Conservation (phyloP, 2,113 vertebrate species). For the Perca schrenkii region DNA sequence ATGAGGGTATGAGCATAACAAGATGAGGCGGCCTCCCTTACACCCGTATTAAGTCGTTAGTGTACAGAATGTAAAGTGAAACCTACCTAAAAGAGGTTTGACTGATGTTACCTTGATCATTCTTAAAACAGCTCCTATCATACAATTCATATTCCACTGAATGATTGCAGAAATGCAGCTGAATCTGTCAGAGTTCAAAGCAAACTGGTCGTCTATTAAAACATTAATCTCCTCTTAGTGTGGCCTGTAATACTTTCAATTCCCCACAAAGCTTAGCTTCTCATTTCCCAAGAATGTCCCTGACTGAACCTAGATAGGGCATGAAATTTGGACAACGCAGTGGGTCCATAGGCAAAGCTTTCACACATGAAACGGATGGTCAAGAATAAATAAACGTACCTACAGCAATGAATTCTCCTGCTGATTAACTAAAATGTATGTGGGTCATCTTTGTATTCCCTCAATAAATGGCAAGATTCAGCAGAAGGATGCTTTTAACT, state of each 20-base stretch:
- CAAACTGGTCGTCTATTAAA: constrained; percentile 36
- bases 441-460: constrained; percentile 3
- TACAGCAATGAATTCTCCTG: background rate
- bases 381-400: constrained; percentile 22
- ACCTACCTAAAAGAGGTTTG: background rate
- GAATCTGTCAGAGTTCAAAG: constrained; percentile 43
- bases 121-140: background rate
- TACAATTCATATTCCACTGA: constrained; percentile 11
- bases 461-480: constrained; percentile 6
- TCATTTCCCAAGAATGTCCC: background rate
- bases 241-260: constrained; percentile 29
- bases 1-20: background rate
- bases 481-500: background rate
- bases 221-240: constrained; percentile 27
- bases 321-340: constrained; percentile 12
- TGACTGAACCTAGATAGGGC: constrained; percentile 4
- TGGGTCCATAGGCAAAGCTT: constrained; percentile 19
- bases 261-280: constrained; percentile 23
- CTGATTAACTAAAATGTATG: constrained; percentile 14
- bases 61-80: constrained; percentile 11
- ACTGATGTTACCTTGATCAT: constrained; percentile 6
- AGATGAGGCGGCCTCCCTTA: background rate
- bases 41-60: background rate
- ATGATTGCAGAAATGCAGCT: constrained; percentile 6
- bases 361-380: background rate